Evolutionary conservation across 2,113 vertebrate genomes (phyloP).

Genomic region (Sclerurus mexicanus): DNA sequence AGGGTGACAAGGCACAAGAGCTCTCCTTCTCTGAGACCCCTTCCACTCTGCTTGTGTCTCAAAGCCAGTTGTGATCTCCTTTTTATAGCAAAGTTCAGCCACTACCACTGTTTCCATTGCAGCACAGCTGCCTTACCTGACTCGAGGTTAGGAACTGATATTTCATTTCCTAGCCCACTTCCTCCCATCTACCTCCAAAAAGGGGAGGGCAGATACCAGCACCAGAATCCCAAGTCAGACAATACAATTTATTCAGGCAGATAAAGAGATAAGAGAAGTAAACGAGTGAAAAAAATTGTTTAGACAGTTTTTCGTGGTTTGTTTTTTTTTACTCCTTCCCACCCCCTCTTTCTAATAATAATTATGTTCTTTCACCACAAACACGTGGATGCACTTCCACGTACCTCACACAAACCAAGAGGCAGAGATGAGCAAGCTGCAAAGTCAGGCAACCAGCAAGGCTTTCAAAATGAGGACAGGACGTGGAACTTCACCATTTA

Average conservation of each 20-base stretch:
- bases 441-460: background rate
- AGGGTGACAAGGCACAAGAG: background rate
- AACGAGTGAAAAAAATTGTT: background rate
- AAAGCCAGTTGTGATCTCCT: background rate
- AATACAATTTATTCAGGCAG: background rate
- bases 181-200: background rate
- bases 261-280: background rate
- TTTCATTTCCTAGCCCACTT: slow-evolving; percentile 40
- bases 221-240: background rate
- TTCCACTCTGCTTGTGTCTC: background rate
- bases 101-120: slow-evolving; percentile 23
- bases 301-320: background rate
- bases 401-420: background rate
- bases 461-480: background rate
- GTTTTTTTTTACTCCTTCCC: background rate
- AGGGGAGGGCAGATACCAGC: background rate
- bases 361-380: background rate
- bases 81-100: slow-evolving; percentile 42
- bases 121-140: background rate
- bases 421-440: background rate
- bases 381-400: background rate
- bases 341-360: background rate
- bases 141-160: background rate
- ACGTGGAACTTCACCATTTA: background rate
- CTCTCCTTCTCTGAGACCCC: background rate